Percentiles rank a stretch among this genome's conserved stretches.
These are phyloP conservation scores for Apotomis betuletana DNA, from an alignment of 2,888 invertebrate genomes.

Conservation along the genomic window DNA sequence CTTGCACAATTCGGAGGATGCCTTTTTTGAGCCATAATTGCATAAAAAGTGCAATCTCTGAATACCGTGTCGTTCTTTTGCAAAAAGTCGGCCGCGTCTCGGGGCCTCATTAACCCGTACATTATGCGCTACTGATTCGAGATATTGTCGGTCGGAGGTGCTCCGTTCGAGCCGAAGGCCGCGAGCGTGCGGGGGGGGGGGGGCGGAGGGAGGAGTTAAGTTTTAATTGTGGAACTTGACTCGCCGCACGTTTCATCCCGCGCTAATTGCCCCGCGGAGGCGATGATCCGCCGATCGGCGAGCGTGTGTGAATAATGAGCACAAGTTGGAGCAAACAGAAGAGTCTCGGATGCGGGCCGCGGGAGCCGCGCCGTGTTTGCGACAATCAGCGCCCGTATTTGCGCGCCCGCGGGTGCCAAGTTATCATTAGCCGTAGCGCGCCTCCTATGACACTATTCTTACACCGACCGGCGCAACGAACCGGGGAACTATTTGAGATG, in stretches of 20 bases:
- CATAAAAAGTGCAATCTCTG: constrained; percentile 38
- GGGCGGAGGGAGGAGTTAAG: constrained; percentile 43
- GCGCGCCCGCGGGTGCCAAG: constrained; percentile 3
- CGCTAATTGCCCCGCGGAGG: constrained; percentile 50
- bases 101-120: constrained; percentile 29
- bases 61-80: constrained; percentile 27
- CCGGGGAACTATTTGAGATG: neutral
- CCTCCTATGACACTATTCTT: neutral
- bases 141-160: neutral
- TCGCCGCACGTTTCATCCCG: constrained; percentile 35
- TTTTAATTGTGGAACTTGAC: constrained; percentile 57
- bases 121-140: neutral
- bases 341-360: constrained; percentile 1
- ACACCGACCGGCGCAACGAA: neutral
- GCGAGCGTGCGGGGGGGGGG: no score
- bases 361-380: constrained; percentile 18
- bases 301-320: constrained; percentile 30
- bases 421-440: constrained; percentile 12
- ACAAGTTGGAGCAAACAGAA: constrained; percentile 22
- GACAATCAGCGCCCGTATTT: constrained; percentile 33
- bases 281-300: constrained; percentile 15
- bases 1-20: constrained; percentile 34
- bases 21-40: constrained; percentile 36
- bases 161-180: no score
- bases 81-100: constrained; percentile 20